Conservation (phyloP, 2,888 invertebrate genomes). For the Lamellibrachia columna region DNA sequence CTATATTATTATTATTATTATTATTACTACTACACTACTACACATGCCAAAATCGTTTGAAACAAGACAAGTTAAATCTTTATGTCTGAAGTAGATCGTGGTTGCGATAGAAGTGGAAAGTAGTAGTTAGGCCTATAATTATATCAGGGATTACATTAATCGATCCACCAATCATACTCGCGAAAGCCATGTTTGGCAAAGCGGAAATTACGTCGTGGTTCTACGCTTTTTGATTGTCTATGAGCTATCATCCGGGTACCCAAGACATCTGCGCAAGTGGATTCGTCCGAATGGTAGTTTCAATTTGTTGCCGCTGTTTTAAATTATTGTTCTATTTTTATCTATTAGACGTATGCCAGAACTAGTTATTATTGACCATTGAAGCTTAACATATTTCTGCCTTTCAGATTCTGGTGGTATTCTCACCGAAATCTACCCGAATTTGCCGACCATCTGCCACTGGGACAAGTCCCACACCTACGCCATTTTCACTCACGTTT, state of each 20-base stretch:
- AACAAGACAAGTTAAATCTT: too few species aligned
- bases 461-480: slow-evolving; percentile 2
- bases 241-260: neutral
- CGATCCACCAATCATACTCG: neutral
- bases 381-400: slow-evolving; percentile 8
- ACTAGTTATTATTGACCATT: neutral
- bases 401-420: slow-evolving; percentile 16
- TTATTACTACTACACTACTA: too few species aligned
- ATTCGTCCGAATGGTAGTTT: slow-evolving; percentile 1
- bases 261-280: slow-evolving; percentile 16
- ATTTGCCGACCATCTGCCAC: slow-evolving; percentile 12
- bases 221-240: neutral
- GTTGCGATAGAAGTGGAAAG: too few species aligned
- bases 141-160: neutral
- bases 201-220: slow-evolving; percentile 9
- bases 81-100: too few species aligned
- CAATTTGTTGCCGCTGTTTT: neutral
- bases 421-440: neutral
- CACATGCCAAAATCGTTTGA: too few species aligned
- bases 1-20: too few species aligned
- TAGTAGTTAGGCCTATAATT: too few species aligned
- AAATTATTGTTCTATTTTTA: neutral
- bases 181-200: neutral
- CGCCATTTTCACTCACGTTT: slow-evolving; percentile 12
- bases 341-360: neutral